Conservation (phyloP, 2,888 invertebrate species). For the Perdita meconis region DNA sequence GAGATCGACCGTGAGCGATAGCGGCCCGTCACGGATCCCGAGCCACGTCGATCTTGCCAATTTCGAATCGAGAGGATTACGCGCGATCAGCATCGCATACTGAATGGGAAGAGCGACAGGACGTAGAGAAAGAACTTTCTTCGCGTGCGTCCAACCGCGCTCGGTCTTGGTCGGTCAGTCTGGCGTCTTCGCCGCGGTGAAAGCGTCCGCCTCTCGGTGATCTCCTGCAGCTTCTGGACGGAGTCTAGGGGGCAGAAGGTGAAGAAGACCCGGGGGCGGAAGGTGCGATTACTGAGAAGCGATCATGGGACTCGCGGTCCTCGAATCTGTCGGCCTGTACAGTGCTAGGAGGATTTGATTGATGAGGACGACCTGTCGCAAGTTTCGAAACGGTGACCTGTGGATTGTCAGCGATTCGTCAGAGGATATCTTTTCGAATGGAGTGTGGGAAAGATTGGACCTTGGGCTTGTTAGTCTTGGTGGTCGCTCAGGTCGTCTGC, state of each 20-base stretch:
- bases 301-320: constrained; percentile 38
- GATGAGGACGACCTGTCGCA: constrained; percentile 27
- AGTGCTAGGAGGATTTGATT: constrained; percentile 37
- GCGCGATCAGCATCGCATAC: constrained; percentile 51
- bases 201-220: constrained; percentile 68
- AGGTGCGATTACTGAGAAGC: constrained; percentile 13
- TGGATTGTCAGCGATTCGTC: constrained; percentile 7
- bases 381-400: constrained; percentile 12
- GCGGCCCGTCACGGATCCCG: constrained; percentile 26
- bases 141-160: constrained; percentile 69
- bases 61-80: constrained; percentile 62
- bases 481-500: constrained; percentile 8
- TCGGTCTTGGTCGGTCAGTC: constrained; percentile 69
- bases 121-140: constrained; percentile 79
- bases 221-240: constrained; percentile 54
- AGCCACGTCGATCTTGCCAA: constrained; percentile 40
- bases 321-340: constrained; percentile 8
- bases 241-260: constrained; percentile 29
- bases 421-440: constrained; percentile 49
- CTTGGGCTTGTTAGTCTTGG: constrained; percentile 31
- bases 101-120: constrained; percentile 63
- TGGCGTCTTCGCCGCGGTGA: constrained; percentile 74
- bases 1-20: background rate
- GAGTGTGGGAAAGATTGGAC: constrained; percentile 9
- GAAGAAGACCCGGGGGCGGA: constrained; percentile 13